Conservation (phyloP, 1,140 invertebrate genomes). For the Battus philenor region DNA sequence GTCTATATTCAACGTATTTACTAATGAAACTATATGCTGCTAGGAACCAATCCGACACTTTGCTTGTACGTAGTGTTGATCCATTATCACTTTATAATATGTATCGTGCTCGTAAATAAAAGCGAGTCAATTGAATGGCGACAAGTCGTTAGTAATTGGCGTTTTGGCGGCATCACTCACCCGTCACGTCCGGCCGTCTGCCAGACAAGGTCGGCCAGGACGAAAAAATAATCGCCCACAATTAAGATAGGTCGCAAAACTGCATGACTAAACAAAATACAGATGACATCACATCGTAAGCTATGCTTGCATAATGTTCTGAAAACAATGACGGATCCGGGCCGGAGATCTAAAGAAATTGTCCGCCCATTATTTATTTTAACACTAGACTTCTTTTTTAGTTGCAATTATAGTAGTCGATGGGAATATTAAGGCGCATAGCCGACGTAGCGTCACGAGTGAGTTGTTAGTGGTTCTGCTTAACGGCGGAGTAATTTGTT, state of each 20-base stretch:
- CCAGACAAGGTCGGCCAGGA: slow-evolving; percentile 27
- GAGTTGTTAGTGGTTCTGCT: neutral
- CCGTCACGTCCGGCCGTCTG: slow-evolving; percentile 7
- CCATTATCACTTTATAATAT: slow-evolving; percentile 22
- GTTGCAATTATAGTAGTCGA: neutral
- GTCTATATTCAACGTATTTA: too few relatives aligned
- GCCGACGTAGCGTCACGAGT: neutral
- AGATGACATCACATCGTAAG: slow-evolving; percentile 20
- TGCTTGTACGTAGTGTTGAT: too few relatives aligned
- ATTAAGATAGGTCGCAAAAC: slow-evolving; percentile 31
- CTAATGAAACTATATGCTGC: too few relatives aligned
- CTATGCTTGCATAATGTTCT: slow-evolving; percentile 23
- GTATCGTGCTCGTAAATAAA: slow-evolving; percentile 15
- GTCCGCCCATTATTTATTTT: slow-evolving; percentile 14
- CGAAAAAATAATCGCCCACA: slow-evolving; percentile 28
- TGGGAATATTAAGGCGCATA: neutral
- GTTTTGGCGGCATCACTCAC: slow-evolving; percentile 22
- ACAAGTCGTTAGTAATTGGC: slow-evolving; percentile 18
- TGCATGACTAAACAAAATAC: slow-evolving; percentile 24
- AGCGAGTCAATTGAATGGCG: slow-evolving; percentile 3
- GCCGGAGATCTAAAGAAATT: slow-evolving; percentile 1
- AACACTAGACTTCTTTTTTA: slow-evolving; percentile 10
- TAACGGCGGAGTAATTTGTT: neutral
- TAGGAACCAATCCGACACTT: too few relatives aligned
- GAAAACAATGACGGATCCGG: slow-evolving; percentile 18